A percentile compares a stretch with the other conserved stretches of the same genome.
Evolutionary conservation across 2,113 vertebrate genomes (phyloP).

Genomic region (Alosa alosa): DNA sequence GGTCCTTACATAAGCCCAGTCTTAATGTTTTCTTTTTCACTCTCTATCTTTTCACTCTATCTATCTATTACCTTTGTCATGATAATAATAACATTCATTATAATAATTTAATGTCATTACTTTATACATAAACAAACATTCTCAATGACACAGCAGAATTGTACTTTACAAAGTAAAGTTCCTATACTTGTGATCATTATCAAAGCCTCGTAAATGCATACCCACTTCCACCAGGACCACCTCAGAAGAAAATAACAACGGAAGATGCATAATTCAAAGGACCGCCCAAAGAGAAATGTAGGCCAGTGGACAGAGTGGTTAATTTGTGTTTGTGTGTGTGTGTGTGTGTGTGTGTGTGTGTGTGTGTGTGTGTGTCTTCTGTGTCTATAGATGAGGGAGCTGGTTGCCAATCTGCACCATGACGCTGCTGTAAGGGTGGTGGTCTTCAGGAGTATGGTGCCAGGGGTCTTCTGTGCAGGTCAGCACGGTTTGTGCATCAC

Average conservation of each 20-base stretch:
- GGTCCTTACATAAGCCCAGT: background rate
- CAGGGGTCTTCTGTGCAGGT: conserved; percentile 94
- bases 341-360: conserved; percentile 5
- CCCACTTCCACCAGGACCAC: background rate
- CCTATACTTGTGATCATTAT: background rate
- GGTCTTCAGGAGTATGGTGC: conserved; percentile 85
- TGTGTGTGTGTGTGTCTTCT: conserved; percentile 13
- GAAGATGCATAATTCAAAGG: background rate
- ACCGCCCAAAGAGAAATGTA: conserved; percentile 2
- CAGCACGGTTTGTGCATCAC: conserved; percentile 35
- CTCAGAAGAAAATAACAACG: background rate
- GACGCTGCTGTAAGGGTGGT: conserved; percentile 79
- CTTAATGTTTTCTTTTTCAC: background rate
- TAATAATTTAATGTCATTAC: background rate
- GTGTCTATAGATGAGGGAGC: conserved; percentile 73
- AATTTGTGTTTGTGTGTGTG: background rate
- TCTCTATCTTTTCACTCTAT: background rate
- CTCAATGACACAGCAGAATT: conserved; percentile 1
- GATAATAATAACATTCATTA: background rate
- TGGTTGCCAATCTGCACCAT: conserved; percentile 72
- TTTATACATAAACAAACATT: background rate
- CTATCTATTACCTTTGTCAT: background rate
- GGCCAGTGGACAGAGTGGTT: background rate
- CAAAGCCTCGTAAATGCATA: background rate
- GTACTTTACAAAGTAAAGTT: background rate